Evolutionary conservation across 1,140 invertebrate genomes (phyloP).

Genomic region (Gonatopus flavifemur): DNA sequence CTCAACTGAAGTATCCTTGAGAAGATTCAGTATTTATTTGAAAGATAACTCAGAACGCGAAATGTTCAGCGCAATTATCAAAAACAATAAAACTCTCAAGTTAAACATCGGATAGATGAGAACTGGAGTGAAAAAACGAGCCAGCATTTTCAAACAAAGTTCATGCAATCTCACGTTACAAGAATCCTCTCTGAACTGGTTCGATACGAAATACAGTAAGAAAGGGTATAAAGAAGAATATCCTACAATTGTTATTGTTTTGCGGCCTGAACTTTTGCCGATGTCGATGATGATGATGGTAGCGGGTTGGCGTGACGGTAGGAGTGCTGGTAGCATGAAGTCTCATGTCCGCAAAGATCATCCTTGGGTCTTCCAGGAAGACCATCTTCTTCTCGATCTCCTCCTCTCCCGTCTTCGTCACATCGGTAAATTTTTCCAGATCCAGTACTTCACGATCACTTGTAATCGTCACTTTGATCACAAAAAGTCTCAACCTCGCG

Average conservation of each 20-base stretch:
- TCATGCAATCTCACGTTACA: too few relatives aligned
- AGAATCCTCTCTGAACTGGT: too few relatives aligned
- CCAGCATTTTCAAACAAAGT: too few relatives aligned
- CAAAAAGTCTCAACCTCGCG: conserved; percentile 1
- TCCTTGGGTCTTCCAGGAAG: conserved; percentile 54
- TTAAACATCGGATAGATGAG: too few relatives aligned
- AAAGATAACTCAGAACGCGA: too few relatives aligned
- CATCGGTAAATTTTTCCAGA: conserved; percentile 32
- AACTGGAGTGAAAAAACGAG: too few relatives aligned
- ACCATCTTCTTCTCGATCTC: conserved; percentile 48
- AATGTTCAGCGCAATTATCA: too few relatives aligned
- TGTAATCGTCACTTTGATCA: not conserved
- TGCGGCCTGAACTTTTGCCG: conserved; percentile 48
- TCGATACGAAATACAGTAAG: not conserved
- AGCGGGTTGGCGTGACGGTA: conserved; percentile 45
- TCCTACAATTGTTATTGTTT: conserved; percentile 57
- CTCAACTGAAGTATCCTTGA: too few relatives aligned
- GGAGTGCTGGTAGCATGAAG: conserved; percentile 56
- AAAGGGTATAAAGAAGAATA: conserved; percentile 2
- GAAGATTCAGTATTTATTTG: too few relatives aligned
- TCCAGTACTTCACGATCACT: conserved; percentile 28
- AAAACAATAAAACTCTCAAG: too few relatives aligned
- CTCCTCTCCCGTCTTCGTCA: conserved; percentile 24
- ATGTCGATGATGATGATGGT: conserved; percentile 30
- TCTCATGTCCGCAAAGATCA: conserved; percentile 56